phyloP scores from a whole-genome alignment of 2,797 vertebrate genomes.

The Coregonus suidteri region DNA sequence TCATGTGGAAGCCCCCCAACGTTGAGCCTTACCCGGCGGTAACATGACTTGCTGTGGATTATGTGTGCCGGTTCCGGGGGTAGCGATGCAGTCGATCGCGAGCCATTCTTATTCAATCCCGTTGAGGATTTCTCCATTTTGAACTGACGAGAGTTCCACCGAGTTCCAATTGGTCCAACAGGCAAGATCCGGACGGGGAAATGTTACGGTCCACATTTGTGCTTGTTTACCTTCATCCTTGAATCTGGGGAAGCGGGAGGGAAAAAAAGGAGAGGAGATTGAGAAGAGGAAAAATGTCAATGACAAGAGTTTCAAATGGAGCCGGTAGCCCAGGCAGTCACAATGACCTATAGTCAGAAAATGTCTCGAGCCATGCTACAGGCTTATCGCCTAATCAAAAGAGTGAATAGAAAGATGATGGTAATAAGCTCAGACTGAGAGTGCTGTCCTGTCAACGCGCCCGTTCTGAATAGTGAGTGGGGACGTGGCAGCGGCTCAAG shows the following conservation, averaged over 20 bases:
- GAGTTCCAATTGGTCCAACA: constrained; percentile 48
- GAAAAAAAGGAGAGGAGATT: constrained; percentile 22
- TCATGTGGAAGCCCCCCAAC: constrained; percentile 97
- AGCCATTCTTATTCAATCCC: constrained; percentile 90
- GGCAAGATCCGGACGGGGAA: constrained; percentile 43
- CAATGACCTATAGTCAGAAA: constrained; percentile 32
- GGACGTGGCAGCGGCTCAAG: background rate
- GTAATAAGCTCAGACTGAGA: constrained; percentile 32
- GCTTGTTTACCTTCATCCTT: constrained; percentile 47
- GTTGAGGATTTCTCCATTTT: constrained; percentile 85
- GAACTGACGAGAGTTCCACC: constrained; percentile 34
- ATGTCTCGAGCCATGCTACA: constrained; percentile 41
- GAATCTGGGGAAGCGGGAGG: constrained; percentile 68
- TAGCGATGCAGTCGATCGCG: constrained; percentile 90
- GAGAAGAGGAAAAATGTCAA: constrained; percentile 34
- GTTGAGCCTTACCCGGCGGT: constrained; percentile 92
- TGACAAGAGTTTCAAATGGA: constrained; percentile 33
- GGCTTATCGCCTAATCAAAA: constrained; percentile 15
- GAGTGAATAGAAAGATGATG: constrained; percentile 30
- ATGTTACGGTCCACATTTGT: constrained; percentile 67
- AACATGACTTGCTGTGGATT: constrained; percentile 91
- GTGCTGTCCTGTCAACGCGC: background rate
- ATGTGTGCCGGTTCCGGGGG: constrained; percentile 95
- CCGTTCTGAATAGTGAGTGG: background rate
- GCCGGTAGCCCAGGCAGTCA: constrained; percentile 17